phyloP scores from a whole-genome alignment of 2,113 vertebrate genomes.

The Numenius arquata region DNA sequence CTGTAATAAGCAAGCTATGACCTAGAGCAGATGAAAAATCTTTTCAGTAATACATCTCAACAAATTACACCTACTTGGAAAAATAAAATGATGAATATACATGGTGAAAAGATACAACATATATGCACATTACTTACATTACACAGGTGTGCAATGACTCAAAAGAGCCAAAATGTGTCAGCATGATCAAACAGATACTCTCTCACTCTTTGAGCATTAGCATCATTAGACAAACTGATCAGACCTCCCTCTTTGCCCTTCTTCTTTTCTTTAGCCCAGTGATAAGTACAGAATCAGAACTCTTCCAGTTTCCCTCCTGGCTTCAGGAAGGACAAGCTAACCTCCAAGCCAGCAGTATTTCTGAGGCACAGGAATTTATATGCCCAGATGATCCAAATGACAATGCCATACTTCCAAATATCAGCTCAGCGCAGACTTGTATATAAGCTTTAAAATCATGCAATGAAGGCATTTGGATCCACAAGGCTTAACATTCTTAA shows the following conservation, averaged over 20 bases:
- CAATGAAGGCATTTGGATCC: background rate
- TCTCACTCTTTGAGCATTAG: background rate
- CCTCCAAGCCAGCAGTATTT: background rate
- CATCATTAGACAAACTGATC: background rate
- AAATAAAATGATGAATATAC: background rate
- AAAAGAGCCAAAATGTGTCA: background rate
- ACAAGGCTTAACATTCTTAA: background rate
- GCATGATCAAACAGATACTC: background rate
- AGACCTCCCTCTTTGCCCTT: background rate
- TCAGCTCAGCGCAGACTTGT: background rate
- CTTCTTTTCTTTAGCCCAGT: background rate
- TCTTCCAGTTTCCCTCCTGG: background rate
- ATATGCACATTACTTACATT: background rate
- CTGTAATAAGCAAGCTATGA: background rate
- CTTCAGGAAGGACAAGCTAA: background rate
- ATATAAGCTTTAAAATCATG: background rate
- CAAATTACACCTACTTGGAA: background rate
- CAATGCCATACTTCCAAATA: background rate
- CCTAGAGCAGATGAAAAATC: background rate
- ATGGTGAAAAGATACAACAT: background rate
- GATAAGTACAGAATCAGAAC: background rate
- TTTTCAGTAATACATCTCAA: background rate
- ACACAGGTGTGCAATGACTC: background rate
- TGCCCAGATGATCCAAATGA: background rate
- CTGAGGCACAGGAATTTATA: background rate